A percentile compares a stretch with the other conserved stretches of the same genome.
phyloP scores from a whole-genome alignment of 2,797 vertebrate species.

The Malurus leucopterus region DNA sequence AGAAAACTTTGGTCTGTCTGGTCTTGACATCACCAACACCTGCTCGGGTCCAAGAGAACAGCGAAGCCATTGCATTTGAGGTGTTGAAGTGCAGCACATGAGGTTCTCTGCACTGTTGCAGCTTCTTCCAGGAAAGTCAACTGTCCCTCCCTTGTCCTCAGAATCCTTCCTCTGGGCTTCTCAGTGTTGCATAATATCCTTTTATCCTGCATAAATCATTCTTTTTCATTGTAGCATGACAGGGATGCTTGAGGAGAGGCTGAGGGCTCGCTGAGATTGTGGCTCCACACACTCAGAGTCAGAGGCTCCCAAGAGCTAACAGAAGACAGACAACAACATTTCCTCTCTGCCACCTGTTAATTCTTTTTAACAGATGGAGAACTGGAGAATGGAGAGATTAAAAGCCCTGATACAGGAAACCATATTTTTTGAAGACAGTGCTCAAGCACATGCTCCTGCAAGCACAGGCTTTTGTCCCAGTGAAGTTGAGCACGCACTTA shows the following conservation, averaged over 20 bases:
- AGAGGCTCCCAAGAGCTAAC: constrained; percentile 33
- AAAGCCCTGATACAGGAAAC: constrained; percentile 58
- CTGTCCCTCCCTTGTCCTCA: not conserved
- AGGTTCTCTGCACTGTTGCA: not conserved
- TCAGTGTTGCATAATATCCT: not conserved
- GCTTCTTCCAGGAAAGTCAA: not conserved
- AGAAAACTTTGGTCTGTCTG: not conserved
- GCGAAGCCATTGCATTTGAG: not conserved
- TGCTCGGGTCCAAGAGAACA: not conserved
- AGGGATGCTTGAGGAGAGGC: not conserved
- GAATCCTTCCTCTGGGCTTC: not conserved
- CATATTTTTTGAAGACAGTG: constrained; percentile 47
- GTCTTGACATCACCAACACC: rapidly evolving
- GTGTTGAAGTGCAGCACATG: not conserved
- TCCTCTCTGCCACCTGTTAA: constrained; percentile 60
- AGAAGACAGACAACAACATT: constrained; percentile 53
- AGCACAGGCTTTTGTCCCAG: constrained; percentile 30
- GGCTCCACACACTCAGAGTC: not conserved
- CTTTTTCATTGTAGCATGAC: not conserved
- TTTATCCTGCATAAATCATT: not conserved
- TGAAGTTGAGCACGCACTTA: not conserved
- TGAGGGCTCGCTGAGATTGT: not conserved
- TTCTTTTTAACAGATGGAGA: constrained; percentile 59
- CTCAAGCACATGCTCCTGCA: constrained; percentile 37
- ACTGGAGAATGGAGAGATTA: constrained; percentile 48